These are phyloP conservation scores for Drosophila algonquin DNA, from an alignment of 2,888 invertebrate genomes.

Conservation along the genomic window DNA sequence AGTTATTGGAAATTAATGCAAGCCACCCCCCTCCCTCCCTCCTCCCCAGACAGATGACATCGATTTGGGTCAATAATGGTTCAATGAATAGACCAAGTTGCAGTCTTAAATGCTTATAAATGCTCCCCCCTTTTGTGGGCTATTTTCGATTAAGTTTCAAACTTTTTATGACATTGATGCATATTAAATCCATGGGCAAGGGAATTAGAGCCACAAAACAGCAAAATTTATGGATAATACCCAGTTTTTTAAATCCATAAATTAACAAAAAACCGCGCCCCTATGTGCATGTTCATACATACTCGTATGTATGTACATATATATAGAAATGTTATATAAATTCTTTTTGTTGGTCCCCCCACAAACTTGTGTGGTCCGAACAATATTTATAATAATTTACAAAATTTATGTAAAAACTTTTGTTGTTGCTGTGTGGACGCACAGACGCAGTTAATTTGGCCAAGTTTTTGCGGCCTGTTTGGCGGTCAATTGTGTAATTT, in stretches of 20 bases:
- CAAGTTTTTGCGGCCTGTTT: constrained; percentile 63
- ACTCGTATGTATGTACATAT: not conserved
- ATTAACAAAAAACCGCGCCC: not conserved
- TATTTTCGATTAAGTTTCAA: not conserved
- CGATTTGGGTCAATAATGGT: constrained; percentile 32
- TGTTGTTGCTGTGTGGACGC: constrained; percentile 28
- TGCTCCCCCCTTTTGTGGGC: not conserved
- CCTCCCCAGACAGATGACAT: not conserved
- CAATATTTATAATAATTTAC: constrained; percentile 64
- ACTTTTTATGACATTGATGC: not conserved
- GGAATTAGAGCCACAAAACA: not conserved
- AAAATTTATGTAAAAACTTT: constrained; percentile 65
- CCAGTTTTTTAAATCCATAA: not conserved
- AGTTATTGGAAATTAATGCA: constrained; percentile 50
- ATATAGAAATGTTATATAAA: constrained; percentile 9
- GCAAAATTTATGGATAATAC: not conserved
- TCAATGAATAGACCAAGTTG: constrained; percentile 1
- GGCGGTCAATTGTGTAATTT: constrained; percentile 68
- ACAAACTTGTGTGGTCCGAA: constrained; percentile 44
- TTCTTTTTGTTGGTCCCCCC: constrained; percentile 27
- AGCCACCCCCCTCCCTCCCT: not conserved
- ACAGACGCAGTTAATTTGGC: constrained; percentile 57
- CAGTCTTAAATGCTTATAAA: constrained; percentile 8
- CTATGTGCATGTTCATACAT: not conserved
- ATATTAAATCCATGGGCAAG: not conserved